Evolutionary conservation across 2,797 vertebrate genomes (phyloP), one percentile per base, ranked within the genome.

Genomic region (Syndactyla subalaris): DNA sequence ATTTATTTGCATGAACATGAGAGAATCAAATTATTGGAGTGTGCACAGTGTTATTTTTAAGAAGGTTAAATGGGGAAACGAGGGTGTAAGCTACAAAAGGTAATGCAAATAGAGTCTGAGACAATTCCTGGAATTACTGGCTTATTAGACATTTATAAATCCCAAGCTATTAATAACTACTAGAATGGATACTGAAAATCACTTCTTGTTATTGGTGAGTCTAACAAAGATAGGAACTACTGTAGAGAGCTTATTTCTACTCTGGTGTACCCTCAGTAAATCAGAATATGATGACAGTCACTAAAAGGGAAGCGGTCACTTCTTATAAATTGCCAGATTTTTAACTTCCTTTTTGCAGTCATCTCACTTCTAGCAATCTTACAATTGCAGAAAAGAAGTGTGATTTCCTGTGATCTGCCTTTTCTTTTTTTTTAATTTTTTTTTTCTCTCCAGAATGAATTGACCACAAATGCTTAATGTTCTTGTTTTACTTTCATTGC

Each of bases 321-420:
- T 91, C 87, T 93, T 95, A 77, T 67, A 95, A 89, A 83, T 89
- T 2, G 7, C 20, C 72, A 82, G 92, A 92, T 95, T 94, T 95
- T 94, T 77, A 85, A 49, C 86, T 95, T 96, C 93, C 93, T 91
- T 95, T 92, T 96, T 71, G 36, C 63, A 71, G 41, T 71, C 29
- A 54, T 26, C 74, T 89, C 93, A 30, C 86, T 95, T 95, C 93
- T 94, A 96, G 84, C 63, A 96, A 92, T 94, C 92, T 94, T 61
- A 59, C 36, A 91, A 45, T n/a, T 43, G n/a, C 71, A 89, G 61
- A 84, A 62, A 41, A 81, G 29, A 80, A 92, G 17, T 63, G 58
- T 87, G 66, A 92, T 91, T 91, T 94, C 87, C 89, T 89, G 80
- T 86, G 65, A 93, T 92, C 23, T 90, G 20, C 18, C 14, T 63